phyloP scores from a whole-genome alignment of 2,888 invertebrate species.

The Alentia gelatinosa region DNA sequence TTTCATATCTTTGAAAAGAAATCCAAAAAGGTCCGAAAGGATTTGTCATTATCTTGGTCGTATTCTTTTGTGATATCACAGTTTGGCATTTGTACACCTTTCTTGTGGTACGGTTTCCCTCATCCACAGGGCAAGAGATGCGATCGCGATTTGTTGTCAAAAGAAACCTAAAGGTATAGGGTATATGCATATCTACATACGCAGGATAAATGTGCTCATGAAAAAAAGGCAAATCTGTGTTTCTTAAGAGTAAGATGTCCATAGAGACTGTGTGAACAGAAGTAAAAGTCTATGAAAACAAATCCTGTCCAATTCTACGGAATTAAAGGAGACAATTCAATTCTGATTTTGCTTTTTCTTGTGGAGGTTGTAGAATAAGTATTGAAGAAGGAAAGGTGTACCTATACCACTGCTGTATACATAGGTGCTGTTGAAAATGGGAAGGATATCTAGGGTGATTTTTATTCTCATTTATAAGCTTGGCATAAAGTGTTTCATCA shows the following conservation, averaged over 20 bases:
- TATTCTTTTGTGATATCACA: background rate
- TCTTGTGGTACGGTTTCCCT: conserved; percentile 48
- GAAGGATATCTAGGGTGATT: background rate
- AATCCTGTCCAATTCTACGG: background rate
- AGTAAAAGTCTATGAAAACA: background rate
- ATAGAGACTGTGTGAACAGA: background rate
- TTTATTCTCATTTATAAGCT: background rate
- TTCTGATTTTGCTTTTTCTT: background rate
- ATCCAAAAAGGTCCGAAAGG: background rate
- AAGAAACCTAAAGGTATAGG: conserved; percentile 1
- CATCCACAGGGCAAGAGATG: background rate
- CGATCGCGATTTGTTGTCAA: conserved; percentile 22
- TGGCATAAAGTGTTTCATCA: background rate
- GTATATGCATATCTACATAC: background rate
- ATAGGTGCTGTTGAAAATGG: background rate
- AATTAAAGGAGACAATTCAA: background rate
- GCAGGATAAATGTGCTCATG: background rate
- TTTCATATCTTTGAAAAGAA: background rate
- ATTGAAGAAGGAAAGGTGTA: conserved; percentile 55
- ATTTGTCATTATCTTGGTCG: background rate
- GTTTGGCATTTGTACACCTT: conserved; percentile 63
- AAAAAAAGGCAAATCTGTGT: conserved; percentile 7
- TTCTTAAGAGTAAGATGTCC: conserved; percentile 6
- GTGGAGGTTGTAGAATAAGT: background rate
- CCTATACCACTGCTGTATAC: conserved; percentile 48